phyloP scores from a whole-genome alignment of 1,140 invertebrate species.

The Trichonephila inaurata region DNA sequence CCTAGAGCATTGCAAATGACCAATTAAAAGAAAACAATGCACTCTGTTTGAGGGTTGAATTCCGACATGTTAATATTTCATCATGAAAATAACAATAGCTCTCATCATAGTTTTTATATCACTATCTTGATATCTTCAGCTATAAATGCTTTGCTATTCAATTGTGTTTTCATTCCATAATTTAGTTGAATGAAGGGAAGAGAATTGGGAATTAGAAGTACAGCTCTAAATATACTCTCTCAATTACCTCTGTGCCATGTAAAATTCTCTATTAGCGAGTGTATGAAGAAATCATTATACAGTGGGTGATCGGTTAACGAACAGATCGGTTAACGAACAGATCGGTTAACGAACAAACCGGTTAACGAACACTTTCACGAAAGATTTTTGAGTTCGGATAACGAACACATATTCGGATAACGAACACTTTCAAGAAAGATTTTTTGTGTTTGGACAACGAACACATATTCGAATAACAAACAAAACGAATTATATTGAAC shows the following conservation, averaged over 20 bases:
- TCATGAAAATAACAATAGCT: neutral
- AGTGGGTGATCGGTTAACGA: too few relatives aligned
- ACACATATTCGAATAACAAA: too few relatives aligned
- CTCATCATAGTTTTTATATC: neutral
- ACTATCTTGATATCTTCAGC: neutral
- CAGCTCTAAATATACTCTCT: neutral
- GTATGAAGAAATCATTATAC: too few relatives aligned
- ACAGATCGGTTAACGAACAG: too few relatives aligned
- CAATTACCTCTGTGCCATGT: neutral
- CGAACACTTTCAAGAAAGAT: too few relatives aligned
- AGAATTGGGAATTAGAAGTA: neutral
- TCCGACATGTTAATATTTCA: neutral
- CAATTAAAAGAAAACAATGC: neutral
- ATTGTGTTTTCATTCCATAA: neutral
- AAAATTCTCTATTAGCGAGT: neutral
- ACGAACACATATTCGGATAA: too few relatives aligned
- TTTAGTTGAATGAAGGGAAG: neutral
- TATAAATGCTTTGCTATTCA: constrained; percentile 18
- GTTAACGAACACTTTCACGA: too few relatives aligned
- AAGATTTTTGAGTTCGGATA: too few relatives aligned
- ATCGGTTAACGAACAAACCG: too few relatives aligned
- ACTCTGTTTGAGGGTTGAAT: neutral
- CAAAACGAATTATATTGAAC: too few relatives aligned
- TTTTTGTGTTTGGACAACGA: too few relatives aligned
- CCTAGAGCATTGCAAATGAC: neutral